Evolutionary conservation across 2,797 vertebrate species (phyloP), one percentile per base, ranked within the genome.

Genomic region (Champsocephalus esox): DNA sequence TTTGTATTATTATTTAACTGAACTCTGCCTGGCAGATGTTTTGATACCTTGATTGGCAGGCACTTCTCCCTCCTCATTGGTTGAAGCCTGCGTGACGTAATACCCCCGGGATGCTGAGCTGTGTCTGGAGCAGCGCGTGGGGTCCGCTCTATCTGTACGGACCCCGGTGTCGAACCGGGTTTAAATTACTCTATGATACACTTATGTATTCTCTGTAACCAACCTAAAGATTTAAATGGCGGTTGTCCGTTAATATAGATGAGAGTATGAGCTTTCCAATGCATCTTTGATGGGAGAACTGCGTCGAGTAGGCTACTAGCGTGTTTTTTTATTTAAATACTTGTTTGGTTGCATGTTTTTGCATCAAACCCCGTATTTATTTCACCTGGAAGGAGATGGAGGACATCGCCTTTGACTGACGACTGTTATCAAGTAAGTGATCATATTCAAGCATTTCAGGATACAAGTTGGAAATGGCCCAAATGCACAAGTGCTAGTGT

Each of bases 31-130:
- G 13, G 46, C 48, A 12, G 51, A 58, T 76, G 72, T 80, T 78
- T 66, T 38, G 73, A 74, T 73, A 34, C 70, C 59, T 21, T 66
- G 28, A 64, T 28, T 34, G 51, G 38, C 62, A 55, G 72, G 4
- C 46, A 1, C n/a, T 60, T 52, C 81, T 77, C 34, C 68, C 19
- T 64, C 52, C 3, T 57, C 52, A 92, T 94, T 92, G 91, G 93
- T 32, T 58, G 3, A 63, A 21, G 2, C 45, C 17, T 1, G 2
- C n/a, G 56, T 92, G 91, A 88, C 93, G 91, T 66, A 49, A 61
- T 0, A 17, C 0, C 46, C 60, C 73, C 10, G 12, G 63, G 66
- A 38, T 46, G 11, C 76, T 51, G 66, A 61, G 69, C 57, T 55
- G 48, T 64, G 87, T 28, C 72, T 67, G 79, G 66, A 62, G 71